These are phyloP conservation scores for Novumbra hubbsi DNA, from an alignment of 2,797 vertebrate genomes.

Conservation along the genomic window DNA sequence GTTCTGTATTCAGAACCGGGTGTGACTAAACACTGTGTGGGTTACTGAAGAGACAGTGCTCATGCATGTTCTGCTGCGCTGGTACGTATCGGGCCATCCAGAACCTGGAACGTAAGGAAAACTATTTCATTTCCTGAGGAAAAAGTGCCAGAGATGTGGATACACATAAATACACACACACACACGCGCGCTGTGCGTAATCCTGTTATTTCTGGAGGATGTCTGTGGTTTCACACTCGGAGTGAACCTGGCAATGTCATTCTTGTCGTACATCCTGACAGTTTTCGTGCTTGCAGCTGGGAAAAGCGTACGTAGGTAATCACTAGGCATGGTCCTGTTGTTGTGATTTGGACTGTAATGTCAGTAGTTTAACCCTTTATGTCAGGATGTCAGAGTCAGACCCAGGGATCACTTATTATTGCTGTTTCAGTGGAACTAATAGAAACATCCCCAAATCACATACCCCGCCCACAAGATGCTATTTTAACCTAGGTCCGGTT, in stretches of 20 bases:
- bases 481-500: neutral
- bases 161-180: constrained; percentile 19
- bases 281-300: neutral
- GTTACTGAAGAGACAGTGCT: no score
- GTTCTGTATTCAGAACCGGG: no score
- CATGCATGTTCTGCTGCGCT: no score
- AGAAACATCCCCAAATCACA: neutral
- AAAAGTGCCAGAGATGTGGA: constrained; percentile 19
- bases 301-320: neutral
- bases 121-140: constrained; percentile 22
- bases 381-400: neutral
- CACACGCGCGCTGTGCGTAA: constrained; percentile 29
- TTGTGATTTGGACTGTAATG: constrained; percentile 13
- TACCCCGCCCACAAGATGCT: neutral
- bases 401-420: neutral
- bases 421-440: neutral
- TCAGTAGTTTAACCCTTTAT: neutral
- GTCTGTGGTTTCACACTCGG: constrained; percentile 25
- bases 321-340: neutral
- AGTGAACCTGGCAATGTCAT: constrained; percentile 23
- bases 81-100: constrained; percentile 36
- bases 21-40: no score
- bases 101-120: constrained; percentile 19
- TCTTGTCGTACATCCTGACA: neutral
- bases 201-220: constrained; percentile 52